Percentiles rank a stretch among this genome's conserved stretches.
These are phyloP conservation scores for Distichodus sexfasciatus DNA, from an alignment of 2,797 vertebrate genomes.

Conservation along the genomic window DNA sequence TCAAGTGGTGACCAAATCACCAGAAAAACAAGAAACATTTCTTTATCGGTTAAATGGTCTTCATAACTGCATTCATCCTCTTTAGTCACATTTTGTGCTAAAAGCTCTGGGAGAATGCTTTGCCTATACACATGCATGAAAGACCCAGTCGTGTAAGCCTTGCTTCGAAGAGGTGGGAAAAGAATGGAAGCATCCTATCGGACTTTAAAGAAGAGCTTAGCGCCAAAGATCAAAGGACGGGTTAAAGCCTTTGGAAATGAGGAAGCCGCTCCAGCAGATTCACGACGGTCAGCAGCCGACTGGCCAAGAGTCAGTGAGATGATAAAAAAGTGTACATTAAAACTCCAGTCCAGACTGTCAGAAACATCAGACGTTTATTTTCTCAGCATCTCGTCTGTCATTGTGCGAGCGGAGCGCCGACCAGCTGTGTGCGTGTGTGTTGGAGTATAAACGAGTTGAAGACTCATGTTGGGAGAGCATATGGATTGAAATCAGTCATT, in stretches of 20 bases:
- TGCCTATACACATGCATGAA: conserved; percentile 31
- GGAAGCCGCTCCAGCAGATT: conserved; percentile 24
- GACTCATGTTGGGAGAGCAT: conserved; percentile 16
- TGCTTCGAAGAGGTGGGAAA: conserved; percentile 24
- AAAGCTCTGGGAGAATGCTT: conserved; percentile 17
- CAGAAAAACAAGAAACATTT: too few species aligned
- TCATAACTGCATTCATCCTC: conserved; percentile 27
- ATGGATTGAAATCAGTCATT: conserved; percentile 21
- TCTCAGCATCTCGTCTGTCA: background rate
- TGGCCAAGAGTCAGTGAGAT: conserved; percentile 23
- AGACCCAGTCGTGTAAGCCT: conserved; percentile 42
- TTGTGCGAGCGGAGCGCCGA: background rate
- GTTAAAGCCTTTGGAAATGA: conserved; percentile 41
- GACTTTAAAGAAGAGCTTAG: conserved; percentile 39
- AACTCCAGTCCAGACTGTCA: conserved; percentile 18
- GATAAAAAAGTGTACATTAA: conserved; percentile 40
- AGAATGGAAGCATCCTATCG: conserved; percentile 19
- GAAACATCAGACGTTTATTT: conserved; percentile 2
- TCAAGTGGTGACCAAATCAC: too few species aligned
- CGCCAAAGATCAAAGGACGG: conserved; percentile 49
- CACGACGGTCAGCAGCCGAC: conserved; percentile 7
- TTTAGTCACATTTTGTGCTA: conserved; percentile 23
- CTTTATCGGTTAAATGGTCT: too few species aligned
- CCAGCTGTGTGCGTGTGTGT: background rate
- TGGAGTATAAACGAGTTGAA: conserved; percentile 15